Evolutionary conservation across 2,888 invertebrate species (phyloP).

Genomic region (Lasioglossum pauxillum): DNA sequence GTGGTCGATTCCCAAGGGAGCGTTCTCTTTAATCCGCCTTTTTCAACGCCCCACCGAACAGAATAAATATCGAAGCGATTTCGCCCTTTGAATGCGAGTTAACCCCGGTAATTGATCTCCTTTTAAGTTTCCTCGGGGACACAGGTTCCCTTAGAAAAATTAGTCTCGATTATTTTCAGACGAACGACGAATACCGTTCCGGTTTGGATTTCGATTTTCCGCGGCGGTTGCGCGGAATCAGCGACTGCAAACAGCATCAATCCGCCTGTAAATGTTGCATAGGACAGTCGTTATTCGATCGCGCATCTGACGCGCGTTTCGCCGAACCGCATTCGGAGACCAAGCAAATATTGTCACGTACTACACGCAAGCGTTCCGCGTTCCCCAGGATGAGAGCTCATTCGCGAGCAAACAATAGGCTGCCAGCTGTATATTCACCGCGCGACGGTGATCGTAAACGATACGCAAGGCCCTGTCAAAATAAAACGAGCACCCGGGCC

Average conservation of each 20-base stretch:
- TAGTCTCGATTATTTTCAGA: not conserved
- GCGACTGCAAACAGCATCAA: not conserved
- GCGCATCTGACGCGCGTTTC: conserved; percentile 31
- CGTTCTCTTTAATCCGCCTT: conserved; percentile 38
- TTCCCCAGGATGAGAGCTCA: conserved; percentile 7
- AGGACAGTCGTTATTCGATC: conserved; percentile 44
- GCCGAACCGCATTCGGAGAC: conserved; percentile 34
- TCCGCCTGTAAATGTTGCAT: not conserved
- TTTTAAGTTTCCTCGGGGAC: not conserved
- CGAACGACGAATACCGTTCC: not conserved
- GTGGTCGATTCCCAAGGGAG: conserved; percentile 26
- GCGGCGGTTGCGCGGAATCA: not conserved
- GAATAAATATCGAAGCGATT: conserved; percentile 15
- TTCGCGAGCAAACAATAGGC: conserved; percentile 23
- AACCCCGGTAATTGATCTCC: not conserved
- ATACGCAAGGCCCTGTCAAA: conserved; percentile 47
- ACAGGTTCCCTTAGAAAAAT: not conserved
- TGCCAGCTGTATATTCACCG: conserved; percentile 42
- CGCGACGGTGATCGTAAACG: not conserved
- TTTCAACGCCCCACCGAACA: conserved; percentile 21
- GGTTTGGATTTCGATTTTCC: not conserved
- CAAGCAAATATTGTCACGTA: conserved; percentile 56
- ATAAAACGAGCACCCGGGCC: conserved; percentile 42
- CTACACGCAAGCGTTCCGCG: conserved; percentile 17
- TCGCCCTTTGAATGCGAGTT: not conserved